Evolutionary conservation across 1,140 invertebrate genomes (phyloP).

Genomic region (Coenobita brevimanus): DNA sequence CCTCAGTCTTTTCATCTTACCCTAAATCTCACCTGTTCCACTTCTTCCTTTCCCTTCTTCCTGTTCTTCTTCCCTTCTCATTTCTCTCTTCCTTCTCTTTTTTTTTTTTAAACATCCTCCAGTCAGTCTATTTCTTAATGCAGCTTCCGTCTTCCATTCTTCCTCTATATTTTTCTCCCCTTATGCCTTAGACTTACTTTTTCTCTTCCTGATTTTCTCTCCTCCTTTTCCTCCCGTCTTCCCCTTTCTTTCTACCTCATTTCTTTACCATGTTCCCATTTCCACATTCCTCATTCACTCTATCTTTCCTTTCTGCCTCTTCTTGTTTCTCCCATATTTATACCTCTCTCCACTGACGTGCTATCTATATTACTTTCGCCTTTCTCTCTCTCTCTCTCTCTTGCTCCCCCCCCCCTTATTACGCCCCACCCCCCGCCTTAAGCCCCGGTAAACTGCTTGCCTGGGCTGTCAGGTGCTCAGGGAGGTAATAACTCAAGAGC

Average conservation of each 20-base stretch:
- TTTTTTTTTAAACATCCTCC: neutral
- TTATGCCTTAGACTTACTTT: neutral
- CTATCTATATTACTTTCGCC: too few relatives aligned
- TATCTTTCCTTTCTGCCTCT: neutral
- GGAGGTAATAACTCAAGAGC: slow-evolving; percentile 14
- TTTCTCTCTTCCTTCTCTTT: neutral
- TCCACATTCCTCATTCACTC: neutral
- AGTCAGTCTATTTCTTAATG: neutral
- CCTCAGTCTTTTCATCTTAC: neutral
- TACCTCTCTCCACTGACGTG: neutral
- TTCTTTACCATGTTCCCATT: neutral
- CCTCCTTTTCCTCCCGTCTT: neutral
- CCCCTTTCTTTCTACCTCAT: neutral
- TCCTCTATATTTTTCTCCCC: neutral
- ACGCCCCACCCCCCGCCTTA: neutral
- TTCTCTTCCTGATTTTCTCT: neutral
- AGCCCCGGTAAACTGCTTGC: neutral
- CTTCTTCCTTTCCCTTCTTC: neutral
- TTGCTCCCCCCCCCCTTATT: neutral
- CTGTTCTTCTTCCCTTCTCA: neutral
- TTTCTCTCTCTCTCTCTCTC: slow-evolving; percentile 24
- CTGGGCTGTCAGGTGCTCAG: slow-evolving; percentile 13
- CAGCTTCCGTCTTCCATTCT: neutral
- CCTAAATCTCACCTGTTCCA: too few relatives aligned
- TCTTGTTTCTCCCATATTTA: neutral